Evolutionary conservation across 2,797 vertebrate species (phyloP).

Genomic region (Poliocrania exsul): DNA sequence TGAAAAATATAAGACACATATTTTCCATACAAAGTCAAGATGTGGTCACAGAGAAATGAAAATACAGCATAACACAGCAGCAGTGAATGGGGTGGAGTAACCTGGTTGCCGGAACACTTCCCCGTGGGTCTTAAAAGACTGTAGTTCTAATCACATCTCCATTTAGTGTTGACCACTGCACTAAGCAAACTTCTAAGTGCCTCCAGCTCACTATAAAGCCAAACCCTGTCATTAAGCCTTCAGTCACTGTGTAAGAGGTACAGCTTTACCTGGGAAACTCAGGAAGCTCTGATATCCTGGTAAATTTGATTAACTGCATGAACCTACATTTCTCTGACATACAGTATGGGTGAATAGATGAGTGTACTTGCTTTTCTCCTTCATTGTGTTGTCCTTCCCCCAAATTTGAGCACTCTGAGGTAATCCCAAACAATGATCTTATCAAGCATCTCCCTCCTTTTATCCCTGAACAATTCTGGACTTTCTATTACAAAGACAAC

Average conservation of each 20-base stretch:
- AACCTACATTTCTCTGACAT: not conserved
- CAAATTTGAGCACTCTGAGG: not conserved
- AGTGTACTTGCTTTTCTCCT: not conserved
- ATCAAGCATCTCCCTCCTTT: not conserved
- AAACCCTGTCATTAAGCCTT: not conserved
- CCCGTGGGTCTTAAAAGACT: not conserved
- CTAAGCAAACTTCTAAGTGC: not conserved
- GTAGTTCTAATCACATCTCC: not conserved
- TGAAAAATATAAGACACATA: not conserved
- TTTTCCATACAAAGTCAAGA: not conserved
- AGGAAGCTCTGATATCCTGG: not conserved
- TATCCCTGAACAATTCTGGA: not conserved
- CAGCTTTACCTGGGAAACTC: not conserved
- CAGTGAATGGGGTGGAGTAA: not conserved
- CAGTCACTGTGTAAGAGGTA: not conserved
- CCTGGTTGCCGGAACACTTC: not conserved
- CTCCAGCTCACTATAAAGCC: not conserved
- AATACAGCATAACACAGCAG: not conserved
- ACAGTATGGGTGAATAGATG: not conserved
- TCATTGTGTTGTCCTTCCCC: not conserved
- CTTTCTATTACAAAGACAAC: not conserved
- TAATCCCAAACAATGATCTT: not conserved
- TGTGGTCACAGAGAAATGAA: not conserved
- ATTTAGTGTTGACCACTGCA: not conserved
- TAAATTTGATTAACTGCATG: not conserved